These are phyloP conservation scores for Australoheros scitulus DNA, from an alignment of 2,113 vertebrate genomes.

Conservation along the genomic window DNA sequence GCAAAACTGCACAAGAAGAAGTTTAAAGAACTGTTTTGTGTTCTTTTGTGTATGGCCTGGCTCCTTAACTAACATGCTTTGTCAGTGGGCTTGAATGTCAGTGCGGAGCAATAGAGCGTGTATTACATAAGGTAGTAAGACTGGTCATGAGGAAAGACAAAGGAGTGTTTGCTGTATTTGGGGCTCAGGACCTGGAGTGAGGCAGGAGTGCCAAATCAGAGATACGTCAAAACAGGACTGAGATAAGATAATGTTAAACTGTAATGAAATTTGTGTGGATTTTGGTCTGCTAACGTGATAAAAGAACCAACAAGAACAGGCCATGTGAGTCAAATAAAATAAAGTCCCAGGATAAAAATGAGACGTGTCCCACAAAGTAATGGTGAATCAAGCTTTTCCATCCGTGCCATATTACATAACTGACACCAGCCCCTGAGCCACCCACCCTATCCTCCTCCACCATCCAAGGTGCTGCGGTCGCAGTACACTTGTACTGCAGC, in stretches of 20 bases:
- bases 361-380: background rate
- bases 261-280: background rate
- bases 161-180: background rate
- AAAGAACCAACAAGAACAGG: background rate
- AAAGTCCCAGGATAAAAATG: background rate
- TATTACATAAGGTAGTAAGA: background rate
- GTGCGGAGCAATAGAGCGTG: background rate
- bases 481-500: constrained; percentile 33
- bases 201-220: background rate
- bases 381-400: background rate
- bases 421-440: constrained; percentile 19
- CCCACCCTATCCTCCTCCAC: constrained; percentile 27
- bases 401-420: constrained; percentile 14
- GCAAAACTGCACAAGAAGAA: background rate
- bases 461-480: constrained; percentile 27
- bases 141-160: constrained; percentile 1
- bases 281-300: background rate
- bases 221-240: constrained; percentile 13
- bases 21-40: background rate
- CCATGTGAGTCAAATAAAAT: background rate
- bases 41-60: background rate
- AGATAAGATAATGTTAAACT: background rate
- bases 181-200: constrained; percentile 12
- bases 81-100: background rate
- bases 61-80: background rate